These are phyloP conservation scores for Magallana nippona DNA, from an alignment of 2,888 invertebrate genomes.

Conservation along the genomic window DNA sequence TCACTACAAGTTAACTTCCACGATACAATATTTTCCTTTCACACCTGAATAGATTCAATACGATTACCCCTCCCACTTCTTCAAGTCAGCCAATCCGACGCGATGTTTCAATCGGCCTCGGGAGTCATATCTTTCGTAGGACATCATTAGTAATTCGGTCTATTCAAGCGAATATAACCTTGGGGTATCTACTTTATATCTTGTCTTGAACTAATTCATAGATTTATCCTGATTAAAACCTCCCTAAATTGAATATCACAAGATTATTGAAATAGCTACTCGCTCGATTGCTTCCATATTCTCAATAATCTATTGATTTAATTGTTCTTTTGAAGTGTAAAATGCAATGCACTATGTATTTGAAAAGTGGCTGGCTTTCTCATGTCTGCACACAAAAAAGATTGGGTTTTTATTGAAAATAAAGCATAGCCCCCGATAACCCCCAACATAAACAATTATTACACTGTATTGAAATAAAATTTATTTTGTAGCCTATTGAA, in stretches of 20 bases:
- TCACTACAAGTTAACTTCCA: slow-evolving; percentile 35
- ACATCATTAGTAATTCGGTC: slow-evolving; percentile 4
- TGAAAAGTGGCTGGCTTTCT: slow-evolving; percentile 10
- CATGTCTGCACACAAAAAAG: neutral
- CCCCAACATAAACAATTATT: slow-evolving; percentile 25
- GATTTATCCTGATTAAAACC: slow-evolving; percentile 2
- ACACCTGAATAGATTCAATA: slow-evolving; percentile 27
- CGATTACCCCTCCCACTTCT: slow-evolving; percentile 1
- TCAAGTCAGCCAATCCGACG: neutral
- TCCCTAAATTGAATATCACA: slow-evolving; percentile 5
- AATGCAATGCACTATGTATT: slow-evolving; percentile 17
- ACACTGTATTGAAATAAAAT: slow-evolving; percentile 13
- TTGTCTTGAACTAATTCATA: neutral
- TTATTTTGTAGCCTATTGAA: slow-evolving; percentile 31
- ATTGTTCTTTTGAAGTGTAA: slow-evolving; percentile 30
- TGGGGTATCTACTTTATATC: slow-evolving; percentile 12
- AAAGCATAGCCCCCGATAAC: slow-evolving; percentile 22
- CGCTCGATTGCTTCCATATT: neutral
- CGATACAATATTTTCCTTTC: slow-evolving; percentile 35
- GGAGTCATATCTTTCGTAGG: slow-evolving; percentile 1
- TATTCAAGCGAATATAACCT: slow-evolving; percentile 25
- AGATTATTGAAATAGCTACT: slow-evolving; percentile 24
- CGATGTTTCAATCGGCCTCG: neutral
- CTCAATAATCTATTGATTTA: neutral
- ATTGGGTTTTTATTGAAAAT: neutral